These are phyloP conservation scores for Staurois parvus DNA, from an alignment of 2,797 vertebrate genomes.

Conservation along the genomic window DNA sequence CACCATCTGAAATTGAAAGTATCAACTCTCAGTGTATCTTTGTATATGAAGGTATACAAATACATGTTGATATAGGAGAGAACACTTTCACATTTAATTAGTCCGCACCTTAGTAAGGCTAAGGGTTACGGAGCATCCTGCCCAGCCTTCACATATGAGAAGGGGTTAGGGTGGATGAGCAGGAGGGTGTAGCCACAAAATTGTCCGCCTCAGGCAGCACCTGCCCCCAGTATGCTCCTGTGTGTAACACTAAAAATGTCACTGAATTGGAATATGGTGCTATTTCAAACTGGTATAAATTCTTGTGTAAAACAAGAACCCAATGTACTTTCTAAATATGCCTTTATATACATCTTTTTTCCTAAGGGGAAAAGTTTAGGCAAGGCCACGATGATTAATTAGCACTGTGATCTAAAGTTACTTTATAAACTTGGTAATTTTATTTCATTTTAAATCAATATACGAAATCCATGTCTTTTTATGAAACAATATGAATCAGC, in stretches of 20 bases:
- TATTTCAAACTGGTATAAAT: not conserved
- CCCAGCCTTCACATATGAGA: too few species aligned
- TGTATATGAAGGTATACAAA: too few species aligned
- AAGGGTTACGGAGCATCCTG: too few species aligned
- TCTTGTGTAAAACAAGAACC: not conserved
- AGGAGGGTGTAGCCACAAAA: too few species aligned
- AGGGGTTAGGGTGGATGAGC: too few species aligned
- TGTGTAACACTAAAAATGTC: too few species aligned
- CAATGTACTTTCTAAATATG: not conserved
- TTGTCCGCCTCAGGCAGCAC: too few species aligned
- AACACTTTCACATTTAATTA: not conserved
- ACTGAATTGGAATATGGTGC: not conserved
- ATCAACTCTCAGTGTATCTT: not conserved
- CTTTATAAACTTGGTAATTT: constrained; percentile 50
- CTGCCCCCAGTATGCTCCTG: too few species aligned
- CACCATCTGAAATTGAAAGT: not conserved
- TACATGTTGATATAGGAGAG: too few species aligned
- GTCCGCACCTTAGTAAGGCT: not conserved
- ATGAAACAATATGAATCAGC: constrained; percentile 54
- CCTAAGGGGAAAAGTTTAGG: not conserved
- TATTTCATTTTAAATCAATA: constrained; percentile 46
- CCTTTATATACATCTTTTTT: not conserved
- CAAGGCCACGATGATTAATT: not conserved
- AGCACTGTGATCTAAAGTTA: constrained; percentile 14
- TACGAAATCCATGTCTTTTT: constrained; percentile 33